Evolutionary conservation across 2,797 vertebrate species (phyloP).

Genomic region (Bradypodion ventrale): DNA sequence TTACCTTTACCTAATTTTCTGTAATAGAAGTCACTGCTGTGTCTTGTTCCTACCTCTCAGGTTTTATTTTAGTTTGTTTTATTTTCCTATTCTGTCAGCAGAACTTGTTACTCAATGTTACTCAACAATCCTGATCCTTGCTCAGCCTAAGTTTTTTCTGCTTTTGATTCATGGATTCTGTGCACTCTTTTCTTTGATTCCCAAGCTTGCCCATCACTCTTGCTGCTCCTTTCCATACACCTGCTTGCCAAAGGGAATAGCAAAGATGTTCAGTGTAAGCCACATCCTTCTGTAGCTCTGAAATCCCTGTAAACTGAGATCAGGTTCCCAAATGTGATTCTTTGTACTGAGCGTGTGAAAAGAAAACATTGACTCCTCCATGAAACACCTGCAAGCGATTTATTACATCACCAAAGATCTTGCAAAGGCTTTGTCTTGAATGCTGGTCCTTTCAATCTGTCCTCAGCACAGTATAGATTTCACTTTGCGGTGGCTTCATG

Average conservation of each 20-base stretch:
- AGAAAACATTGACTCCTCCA: slow-evolving; percentile 24
- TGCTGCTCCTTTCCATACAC: not conserved
- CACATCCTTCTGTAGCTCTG: slow-evolving; percentile 5
- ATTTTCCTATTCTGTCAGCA: not conserved
- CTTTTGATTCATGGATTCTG: not conserved
- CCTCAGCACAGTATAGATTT: not conserved
- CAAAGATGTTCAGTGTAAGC: not conserved
- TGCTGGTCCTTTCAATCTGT: not conserved
- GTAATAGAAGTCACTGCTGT: too few relatives aligned
- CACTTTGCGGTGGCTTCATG: slow-evolving; percentile 16
- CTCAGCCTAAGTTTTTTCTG: not conserved
- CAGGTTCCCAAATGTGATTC: slow-evolving; percentile 1
- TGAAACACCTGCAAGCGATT: slow-evolving; percentile 23
- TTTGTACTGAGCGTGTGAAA: slow-evolving; percentile 15
- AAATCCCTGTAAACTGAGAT: slow-evolving; percentile 6
- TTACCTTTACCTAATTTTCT: too few relatives aligned
- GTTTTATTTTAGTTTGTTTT: not conserved
- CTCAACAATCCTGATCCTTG: not conserved
- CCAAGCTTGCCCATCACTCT: not conserved
- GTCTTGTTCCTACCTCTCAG: not conserved
- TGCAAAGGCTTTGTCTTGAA: slow-evolving; percentile 19
- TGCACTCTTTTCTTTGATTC: not conserved
- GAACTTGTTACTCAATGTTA: not conserved
- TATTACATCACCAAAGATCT: not conserved
- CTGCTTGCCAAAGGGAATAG: slow-evolving; percentile 26